Conservation (phyloP, 2,113 vertebrate genomes). For the Harpagus bidentatus region DNA sequence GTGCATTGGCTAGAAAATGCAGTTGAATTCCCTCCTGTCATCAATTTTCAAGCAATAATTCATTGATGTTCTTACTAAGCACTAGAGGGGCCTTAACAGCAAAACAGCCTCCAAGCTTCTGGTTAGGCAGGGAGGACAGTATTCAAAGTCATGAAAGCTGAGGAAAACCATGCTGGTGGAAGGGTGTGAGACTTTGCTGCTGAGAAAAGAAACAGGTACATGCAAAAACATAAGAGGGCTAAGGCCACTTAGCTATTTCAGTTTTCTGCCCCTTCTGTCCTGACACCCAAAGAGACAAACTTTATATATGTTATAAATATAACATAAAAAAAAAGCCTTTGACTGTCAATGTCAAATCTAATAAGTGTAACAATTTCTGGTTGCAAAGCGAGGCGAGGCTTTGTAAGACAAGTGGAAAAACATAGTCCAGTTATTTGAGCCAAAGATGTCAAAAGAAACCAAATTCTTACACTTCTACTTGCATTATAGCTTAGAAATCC, state of each 20-base stretch:
- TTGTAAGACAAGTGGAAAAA: background rate
- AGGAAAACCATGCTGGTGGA: background rate
- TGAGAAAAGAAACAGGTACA: background rate
- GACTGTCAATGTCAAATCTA: no score
- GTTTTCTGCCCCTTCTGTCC: background rate
- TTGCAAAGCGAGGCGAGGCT: background rate
- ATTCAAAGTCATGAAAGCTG: background rate
- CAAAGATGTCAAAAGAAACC: background rate
- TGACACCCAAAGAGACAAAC: background rate
- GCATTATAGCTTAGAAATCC: background rate
- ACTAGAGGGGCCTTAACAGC: background rate
- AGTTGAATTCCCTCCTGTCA: background rate
- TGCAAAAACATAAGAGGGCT: background rate
- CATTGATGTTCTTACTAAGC: background rate
- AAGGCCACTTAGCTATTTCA: background rate
- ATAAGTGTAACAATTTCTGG: background rate
- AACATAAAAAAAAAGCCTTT: background rate
- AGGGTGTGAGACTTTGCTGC: background rate
- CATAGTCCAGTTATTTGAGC: background rate
- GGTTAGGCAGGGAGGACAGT: background rate
- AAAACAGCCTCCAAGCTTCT: background rate
- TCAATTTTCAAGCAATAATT: background rate
- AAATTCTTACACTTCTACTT: background rate
- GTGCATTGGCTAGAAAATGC: background rate
- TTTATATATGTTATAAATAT: background rate